phyloP scores from a whole-genome alignment of 53 echinoderm and acorn worm species.

The Apostichopus leukothele region DNA sequence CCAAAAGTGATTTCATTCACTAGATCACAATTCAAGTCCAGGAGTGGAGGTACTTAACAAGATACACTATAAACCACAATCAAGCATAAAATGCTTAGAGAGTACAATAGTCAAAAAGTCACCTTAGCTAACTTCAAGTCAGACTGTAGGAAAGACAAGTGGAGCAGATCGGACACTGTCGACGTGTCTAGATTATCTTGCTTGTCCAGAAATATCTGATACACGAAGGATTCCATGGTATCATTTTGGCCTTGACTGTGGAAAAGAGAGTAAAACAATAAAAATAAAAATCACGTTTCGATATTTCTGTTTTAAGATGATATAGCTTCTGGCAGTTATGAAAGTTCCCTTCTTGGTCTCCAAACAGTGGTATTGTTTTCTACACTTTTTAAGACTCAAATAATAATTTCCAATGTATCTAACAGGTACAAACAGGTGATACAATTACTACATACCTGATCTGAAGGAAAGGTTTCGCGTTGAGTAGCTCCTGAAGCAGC shows the following conservation, averaged over 20 bases:
- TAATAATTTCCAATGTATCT: too few relatives aligned
- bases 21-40: background rate
- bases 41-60: too few relatives aligned
- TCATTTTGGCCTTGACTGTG: slow-evolving; percentile 13
- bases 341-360: too few relatives aligned
- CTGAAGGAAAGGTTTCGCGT: slow-evolving; percentile 70
- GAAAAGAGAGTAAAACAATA: background rate
- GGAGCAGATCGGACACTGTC: slow-evolving; percentile 12
- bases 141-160: slow-evolving; percentile 23
- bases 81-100: too few relatives aligned
- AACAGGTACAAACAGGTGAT: background rate
- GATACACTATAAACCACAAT: too few relatives aligned
- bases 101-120: background rate
- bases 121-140: slow-evolving; percentile 29
- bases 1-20: too few relatives aligned
- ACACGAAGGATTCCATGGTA: slow-evolving; percentile 30
- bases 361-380: too few relatives aligned
- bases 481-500: slow-evolving; percentile 79
- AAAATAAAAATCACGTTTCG: background rate
- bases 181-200: background rate
- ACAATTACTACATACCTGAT: slow-evolving; percentile 62
- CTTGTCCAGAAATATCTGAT: slow-evolving; percentile 33
- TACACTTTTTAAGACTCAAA: too few relatives aligned
- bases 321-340: too few relatives aligned
- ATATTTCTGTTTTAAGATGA: background rate